Conservation (phyloP, 2,888 invertebrate species). For the Meandrusa payeni region DNA sequence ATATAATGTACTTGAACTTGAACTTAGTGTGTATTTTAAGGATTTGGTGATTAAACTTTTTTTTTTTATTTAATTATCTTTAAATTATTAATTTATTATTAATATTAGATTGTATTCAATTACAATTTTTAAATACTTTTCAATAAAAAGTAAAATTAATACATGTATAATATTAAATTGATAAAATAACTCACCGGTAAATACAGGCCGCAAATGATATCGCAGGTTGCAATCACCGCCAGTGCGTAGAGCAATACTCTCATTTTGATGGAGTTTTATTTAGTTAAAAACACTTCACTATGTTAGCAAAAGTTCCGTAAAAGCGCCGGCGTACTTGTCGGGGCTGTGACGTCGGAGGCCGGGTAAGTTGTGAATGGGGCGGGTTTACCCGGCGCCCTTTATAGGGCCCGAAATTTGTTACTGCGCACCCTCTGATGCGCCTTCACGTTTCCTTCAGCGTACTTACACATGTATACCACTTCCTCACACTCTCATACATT, state of each 20-base stretch:
- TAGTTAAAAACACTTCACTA: constrained; percentile 50
- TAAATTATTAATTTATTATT: no score
- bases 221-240: constrained; percentile 51
- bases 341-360: constrained; percentile 49
- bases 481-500: constrained; percentile 13
- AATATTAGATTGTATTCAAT: no score
- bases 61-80: no score
- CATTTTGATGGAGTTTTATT: constrained; percentile 44
- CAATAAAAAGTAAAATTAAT: no score
- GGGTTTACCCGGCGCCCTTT: constrained; percentile 57
- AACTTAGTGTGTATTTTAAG: no score
- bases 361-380: constrained; percentile 66
- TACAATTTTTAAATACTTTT: no score
- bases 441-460: constrained; percentile 35
- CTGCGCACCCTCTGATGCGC: constrained; percentile 73
- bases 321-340: constrained; percentile 30
- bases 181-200: constrained; percentile 57
- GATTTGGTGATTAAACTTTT: no score
- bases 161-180: no score
- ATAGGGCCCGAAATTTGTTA: constrained; percentile 55
- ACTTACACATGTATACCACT: constrained; percentile 32
- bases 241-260: constrained; percentile 52
- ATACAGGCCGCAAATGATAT: constrained; percentile 52
- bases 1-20: no score
- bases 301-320: constrained; percentile 45